Percentiles rank a stretch among this genome's conserved stretches.
phyloP scores from a whole-genome alignment of 2,888 invertebrate genomes.

The Lutraria lutraria region DNA sequence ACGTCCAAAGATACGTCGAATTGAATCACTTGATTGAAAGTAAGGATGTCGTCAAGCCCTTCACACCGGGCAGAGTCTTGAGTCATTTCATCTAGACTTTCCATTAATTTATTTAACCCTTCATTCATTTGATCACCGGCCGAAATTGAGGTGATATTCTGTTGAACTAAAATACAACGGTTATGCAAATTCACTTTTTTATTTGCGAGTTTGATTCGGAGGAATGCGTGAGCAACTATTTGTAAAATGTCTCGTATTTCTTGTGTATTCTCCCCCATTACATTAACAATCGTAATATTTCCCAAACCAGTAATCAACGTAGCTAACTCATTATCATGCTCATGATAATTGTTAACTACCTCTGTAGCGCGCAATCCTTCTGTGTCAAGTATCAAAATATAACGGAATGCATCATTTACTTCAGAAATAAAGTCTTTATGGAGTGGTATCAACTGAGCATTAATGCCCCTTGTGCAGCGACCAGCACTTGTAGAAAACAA shows the following conservation, averaged over 20 bases:
- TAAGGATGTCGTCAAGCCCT: constrained; percentile 29
- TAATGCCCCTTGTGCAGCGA: constrained; percentile 61
- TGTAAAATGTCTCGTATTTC: constrained; percentile 52
- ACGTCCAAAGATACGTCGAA: constrained; percentile 44
- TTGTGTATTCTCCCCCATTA: constrained; percentile 53
- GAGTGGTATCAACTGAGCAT: constrained; percentile 46
- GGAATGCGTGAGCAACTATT: constrained; percentile 54
- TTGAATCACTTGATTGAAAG: constrained; percentile 49
- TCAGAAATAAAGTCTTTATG: background rate
- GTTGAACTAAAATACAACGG: constrained; percentile 49
- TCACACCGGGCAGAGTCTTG: constrained; percentile 30
- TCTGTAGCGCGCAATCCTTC: constrained; percentile 58
- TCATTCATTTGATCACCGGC: constrained; percentile 33
- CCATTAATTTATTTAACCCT: constrained; percentile 30
- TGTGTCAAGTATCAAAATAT: constrained; percentile 52
- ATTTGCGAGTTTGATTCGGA: constrained; percentile 51
- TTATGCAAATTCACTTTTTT: background rate
- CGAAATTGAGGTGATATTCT: constrained; percentile 43
- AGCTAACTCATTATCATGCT: constrained; percentile 58
- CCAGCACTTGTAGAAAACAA: constrained; percentile 59
- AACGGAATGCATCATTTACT: background rate
- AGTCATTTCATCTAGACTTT: constrained; percentile 52
- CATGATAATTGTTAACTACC: background rate
- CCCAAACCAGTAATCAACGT: constrained; percentile 57
- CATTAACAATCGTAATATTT: constrained; percentile 50